Evolutionary conservation across 2,113 vertebrate species (phyloP), one percentile per base, ranked within the genome.

Genomic region (Bothrops jararaca): DNA sequence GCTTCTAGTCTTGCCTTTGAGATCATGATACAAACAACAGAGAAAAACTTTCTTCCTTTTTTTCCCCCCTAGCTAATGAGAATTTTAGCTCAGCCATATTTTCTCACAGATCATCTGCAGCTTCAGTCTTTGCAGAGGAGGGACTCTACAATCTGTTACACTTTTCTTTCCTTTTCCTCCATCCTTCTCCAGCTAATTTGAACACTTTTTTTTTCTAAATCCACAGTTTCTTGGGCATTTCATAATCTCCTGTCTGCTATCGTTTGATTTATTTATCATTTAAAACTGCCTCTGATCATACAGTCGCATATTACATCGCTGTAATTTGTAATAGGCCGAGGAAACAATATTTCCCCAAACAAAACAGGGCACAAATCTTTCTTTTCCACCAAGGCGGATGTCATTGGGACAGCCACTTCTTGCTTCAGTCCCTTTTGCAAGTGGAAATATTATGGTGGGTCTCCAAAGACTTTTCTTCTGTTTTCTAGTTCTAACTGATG

Each of bases 21-120:
- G 94, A 97, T 96, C 93, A 95, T 95, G 95, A 0, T 92, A 0
- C 93, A 92, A 93, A 91, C 93, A 96, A 93, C 92, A 95, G 93
- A 91, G 91, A 20, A 88, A 74, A 11, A 53, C 54, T 74, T 58
- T 89, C 94, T 96, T 94, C 95, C 95, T 90, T 92, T 34, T 86
- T 42, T 48, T 6, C 2, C 5, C 48, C 45, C 85, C 90, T 92
- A 92, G 95, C 85, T 94, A 94, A 0, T 54, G 0, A 85, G 50
- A 0, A 0, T 56, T 95, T 90, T 92, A 86, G 57, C 86, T 23
- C 87, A 95, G 29, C 91, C 74, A 89, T 92, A 89, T 92, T 95
- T 93, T 93, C 52, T 42, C 58, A 7, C 24, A 8, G 2, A 3
- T 0, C 93, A 85, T 54, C 90, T 7, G 92, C 88, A 12, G 69